Evolutionary conservation across 2,888 invertebrate genomes (phyloP).

Genomic region (Callimorpha dominula): DNA sequence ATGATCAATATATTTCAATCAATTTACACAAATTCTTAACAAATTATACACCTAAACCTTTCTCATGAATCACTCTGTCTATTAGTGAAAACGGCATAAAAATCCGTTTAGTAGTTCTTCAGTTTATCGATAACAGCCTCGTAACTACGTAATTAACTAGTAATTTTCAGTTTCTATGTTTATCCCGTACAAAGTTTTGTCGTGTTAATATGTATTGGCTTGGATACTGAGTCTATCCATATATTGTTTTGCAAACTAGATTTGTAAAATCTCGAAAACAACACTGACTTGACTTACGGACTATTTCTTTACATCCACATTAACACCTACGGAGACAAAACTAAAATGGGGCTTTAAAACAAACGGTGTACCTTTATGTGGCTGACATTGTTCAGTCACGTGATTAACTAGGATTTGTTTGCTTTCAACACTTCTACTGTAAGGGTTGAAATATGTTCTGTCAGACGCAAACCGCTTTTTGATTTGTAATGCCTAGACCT

Average conservation of each 20-base stretch:
- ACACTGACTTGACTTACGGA: slow-evolving; percentile 33
- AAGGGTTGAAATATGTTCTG: slow-evolving; percentile 19
- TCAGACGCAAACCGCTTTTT: slow-evolving; percentile 19
- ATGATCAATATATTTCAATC: too few species aligned
- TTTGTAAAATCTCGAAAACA: not conserved
- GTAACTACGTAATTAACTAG: too few species aligned
- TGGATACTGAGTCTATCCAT: not conserved
- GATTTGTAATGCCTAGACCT: slow-evolving; percentile 20
- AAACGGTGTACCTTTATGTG: slow-evolving; percentile 43
- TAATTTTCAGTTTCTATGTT: too few species aligned
- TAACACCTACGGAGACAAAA: slow-evolving; percentile 41
- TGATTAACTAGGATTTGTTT: slow-evolving; percentile 40
- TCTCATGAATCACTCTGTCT: too few species aligned
- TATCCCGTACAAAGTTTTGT: too few species aligned
- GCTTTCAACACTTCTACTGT: slow-evolving; percentile 25
- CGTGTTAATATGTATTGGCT: not conserved
- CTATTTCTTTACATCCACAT: not conserved
- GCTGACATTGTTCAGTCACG: slow-evolving; percentile 38
- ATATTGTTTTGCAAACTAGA: too few species aligned
- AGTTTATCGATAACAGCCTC: too few species aligned
- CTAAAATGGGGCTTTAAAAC: slow-evolving; percentile 50
- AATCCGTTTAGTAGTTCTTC: too few species aligned
- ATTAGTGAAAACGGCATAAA: too few species aligned
- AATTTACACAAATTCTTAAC: too few species aligned
- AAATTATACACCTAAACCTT: too few species aligned